Base-by-base conservation (phyloP, 2,888 invertebrate species). In the Pristionchus maxplancki region DNA sequence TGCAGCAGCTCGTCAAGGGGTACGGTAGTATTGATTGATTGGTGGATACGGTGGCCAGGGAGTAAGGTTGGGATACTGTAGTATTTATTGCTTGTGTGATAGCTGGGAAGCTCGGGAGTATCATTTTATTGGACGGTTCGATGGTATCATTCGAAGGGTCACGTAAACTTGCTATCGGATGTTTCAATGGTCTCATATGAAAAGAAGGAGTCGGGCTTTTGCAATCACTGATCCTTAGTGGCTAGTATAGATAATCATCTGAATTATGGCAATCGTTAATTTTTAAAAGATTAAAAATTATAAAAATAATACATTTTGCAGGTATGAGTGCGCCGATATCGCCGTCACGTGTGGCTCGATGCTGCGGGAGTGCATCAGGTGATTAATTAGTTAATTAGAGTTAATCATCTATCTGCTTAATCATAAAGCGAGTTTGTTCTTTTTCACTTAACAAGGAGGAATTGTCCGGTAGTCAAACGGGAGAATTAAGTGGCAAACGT, bases 321-420 rank as follows among this genome's bases (percentile, higher is more conserved):
- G 94, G 91, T 99, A 99, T 96, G 98, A 99, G 95, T 97, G 97
- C 95, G 98, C 98, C 95, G 99, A 99, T 95, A 98, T 99, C 95
- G 99, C 99, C 89, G 96, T 99, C 90, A 98, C 98, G 95, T 99
- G 99, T 96, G 99, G 99, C 90, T 98, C 97, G 91, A 99, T 99
- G 99, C 96, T 99, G 93, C 96, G 99, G 89, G 99, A 99, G 95
- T 99, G 99, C 96, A 97, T 98, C 92, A 96, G 99, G 86, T 87
- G 53, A 15, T 17, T 78, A 37, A 24, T 24, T 20, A 44, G 44
- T 11, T 44, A 44, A n/a, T 6, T 64, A n/a, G 17, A n/a, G 28
- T 64, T 28, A n/a, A 53, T 53, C 17, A 53, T 15, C 17, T 17
- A 53, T 9, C 53, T 15, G 17, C 3, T 3, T 53, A 53, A 53